phyloP scores from a whole-genome alignment of 1,140 invertebrate genomes.

The Rhagoletis zephyria region DNA sequence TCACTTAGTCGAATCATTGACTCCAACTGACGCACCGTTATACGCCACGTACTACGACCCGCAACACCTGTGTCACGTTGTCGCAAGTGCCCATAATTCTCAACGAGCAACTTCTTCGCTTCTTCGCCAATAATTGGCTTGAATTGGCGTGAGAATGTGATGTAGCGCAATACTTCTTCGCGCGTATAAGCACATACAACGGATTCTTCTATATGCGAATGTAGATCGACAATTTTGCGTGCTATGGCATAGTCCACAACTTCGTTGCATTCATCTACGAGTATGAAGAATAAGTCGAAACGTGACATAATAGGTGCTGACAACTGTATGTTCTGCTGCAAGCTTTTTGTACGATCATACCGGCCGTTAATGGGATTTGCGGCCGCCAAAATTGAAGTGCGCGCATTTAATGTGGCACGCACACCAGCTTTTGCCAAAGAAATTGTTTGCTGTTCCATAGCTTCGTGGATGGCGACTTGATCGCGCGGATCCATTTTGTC shows the following conservation, averaged over 20 bases:
- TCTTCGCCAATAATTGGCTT: slow-evolving; percentile 92
- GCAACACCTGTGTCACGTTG: slow-evolving; percentile 85
- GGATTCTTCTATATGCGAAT: slow-evolving; percentile 85
- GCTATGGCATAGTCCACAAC: slow-evolving; percentile 97
- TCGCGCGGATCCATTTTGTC: slow-evolving; percentile 99
- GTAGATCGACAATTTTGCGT: slow-evolving; percentile 94
- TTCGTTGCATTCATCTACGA: slow-evolving; percentile 96
- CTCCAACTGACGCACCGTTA: slow-evolving; percentile 99
- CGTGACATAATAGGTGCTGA: slow-evolving; percentile 99
- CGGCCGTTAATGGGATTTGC: slow-evolving; percentile 98
- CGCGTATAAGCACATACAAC: slow-evolving; percentile 87
- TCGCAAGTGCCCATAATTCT: slow-evolving; percentile 90
- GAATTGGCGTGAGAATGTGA: slow-evolving; percentile 96
- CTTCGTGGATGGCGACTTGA: slow-evolving; percentile 99
- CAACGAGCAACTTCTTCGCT: slow-evolving; percentile 87
- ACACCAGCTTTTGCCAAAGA: slow-evolving; percentile 99
- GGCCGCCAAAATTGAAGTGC: slow-evolving; percentile 97
- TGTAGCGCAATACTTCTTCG: slow-evolving; percentile 93
- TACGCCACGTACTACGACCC: slow-evolving; percentile 89
- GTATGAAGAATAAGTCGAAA: slow-evolving; percentile 98
- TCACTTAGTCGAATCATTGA: slow-evolving; percentile 97
- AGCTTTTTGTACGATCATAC: slow-evolving; percentile 94
- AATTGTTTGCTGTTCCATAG: slow-evolving; percentile 99
- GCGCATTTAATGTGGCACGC: slow-evolving; percentile 95
- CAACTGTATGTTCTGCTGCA: slow-evolving; percentile 95